Evolutionary conservation across 2,113 vertebrate species (phyloP).

Genomic region (Rhinichthys klamathensis): DNA sequence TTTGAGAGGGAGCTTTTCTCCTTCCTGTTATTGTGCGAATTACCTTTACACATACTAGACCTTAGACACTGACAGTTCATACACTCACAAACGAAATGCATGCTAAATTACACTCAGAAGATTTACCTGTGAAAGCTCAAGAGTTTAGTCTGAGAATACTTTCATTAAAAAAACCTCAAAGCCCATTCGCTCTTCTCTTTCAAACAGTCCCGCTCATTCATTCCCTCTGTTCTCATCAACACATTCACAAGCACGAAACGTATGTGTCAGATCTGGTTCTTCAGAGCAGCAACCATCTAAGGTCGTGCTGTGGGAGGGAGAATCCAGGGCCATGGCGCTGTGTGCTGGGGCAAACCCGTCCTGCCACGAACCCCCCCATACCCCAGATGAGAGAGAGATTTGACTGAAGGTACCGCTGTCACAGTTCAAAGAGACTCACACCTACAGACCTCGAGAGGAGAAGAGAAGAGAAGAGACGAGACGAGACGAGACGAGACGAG

Average conservation of each 20-base stretch:
- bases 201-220: slow-evolving; percentile 1
- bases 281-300: slow-evolving; percentile 12
- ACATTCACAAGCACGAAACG: slow-evolving; percentile 11
- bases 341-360: not conserved
- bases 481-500: not conserved
- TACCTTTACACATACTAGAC: not conserved
- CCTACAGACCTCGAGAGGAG: slow-evolving; percentile 10
- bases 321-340: not conserved
- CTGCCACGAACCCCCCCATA: not conserved
- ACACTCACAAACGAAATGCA: slow-evolving; percentile 18
- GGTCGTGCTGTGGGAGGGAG: slow-evolving; percentile 8
- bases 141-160: not conserved
- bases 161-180: slow-evolving; percentile 14
- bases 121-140: slow-evolving; percentile 7
- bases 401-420: not conserved
- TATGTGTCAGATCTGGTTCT: slow-evolving; percentile 25
- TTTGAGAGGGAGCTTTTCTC: not conserved
- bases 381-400: not conserved
- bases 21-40: not conserved
- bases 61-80: not conserved
- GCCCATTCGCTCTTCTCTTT: not conserved
- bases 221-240: slow-evolving; percentile 8
- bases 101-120: not conserved
- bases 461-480: slow-evolving; percentile 12
- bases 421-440: slow-evolving; percentile 23